Conservation (phyloP, 1,140 invertebrate genomes). For the Drosophila serrata region DNA sequence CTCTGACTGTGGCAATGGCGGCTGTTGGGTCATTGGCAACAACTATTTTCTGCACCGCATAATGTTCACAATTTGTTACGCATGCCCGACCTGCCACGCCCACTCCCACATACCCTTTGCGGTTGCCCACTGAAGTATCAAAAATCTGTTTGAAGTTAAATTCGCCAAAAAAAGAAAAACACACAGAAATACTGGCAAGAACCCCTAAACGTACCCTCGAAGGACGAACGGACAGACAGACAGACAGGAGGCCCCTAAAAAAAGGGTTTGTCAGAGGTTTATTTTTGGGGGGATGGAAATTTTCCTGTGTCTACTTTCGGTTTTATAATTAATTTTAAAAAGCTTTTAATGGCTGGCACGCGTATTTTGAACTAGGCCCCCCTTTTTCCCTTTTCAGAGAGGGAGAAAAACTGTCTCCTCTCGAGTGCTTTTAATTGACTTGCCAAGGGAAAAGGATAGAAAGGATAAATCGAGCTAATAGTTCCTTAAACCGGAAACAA, state of each 20-base stretch:
- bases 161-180: slow-evolving; percentile 14
- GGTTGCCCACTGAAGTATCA: slow-evolving; percentile 64
- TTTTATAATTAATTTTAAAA: slow-evolving; percentile 83
- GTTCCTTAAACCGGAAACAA: too few species aligned
- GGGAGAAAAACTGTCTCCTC: background rate
- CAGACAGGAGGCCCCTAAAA: background rate
- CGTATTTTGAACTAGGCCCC: slow-evolving; percentile 28
- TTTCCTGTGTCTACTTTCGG: slow-evolving; percentile 70
- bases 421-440: slow-evolving; percentile 55
- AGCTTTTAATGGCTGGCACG: slow-evolving; percentile 80
- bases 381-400: too few species aligned
- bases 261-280: slow-evolving; percentile 73
- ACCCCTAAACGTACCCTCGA: background rate
- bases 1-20: background rate
- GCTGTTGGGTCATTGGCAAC: slow-evolving; percentile 20
- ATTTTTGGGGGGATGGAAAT: slow-evolving; percentile 52
- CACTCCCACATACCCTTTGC: slow-evolving; percentile 2
- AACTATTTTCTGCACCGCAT: slow-evolving; percentile 56
- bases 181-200: background rate
- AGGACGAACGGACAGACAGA: too few species aligned
- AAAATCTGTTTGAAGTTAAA: slow-evolving; percentile 68
- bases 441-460: slow-evolving; percentile 48
- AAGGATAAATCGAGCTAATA: background rate
- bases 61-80: slow-evolving; percentile 66
- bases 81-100: slow-evolving; percentile 57